Conservation (phyloP, 2,113 vertebrate species). For the Origma solitaria region DNA sequence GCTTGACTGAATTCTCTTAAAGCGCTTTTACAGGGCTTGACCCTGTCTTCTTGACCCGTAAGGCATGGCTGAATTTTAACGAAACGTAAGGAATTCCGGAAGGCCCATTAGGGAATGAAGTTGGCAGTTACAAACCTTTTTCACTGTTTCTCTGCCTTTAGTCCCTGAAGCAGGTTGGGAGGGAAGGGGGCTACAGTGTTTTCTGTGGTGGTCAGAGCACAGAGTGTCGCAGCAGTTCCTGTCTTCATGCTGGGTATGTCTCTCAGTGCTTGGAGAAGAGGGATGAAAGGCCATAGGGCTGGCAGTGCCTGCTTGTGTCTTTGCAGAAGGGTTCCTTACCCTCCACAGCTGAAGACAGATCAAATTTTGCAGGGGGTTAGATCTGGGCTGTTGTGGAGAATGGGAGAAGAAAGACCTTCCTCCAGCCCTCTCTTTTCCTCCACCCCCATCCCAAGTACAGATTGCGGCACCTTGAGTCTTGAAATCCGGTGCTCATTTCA, state of each 20-base stretch:
- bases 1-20: neutral
- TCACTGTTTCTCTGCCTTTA: neutral
- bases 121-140: neutral
- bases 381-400: neutral
- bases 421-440: neutral
- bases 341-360: neutral
- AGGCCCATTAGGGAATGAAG: neutral
- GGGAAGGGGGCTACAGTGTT: neutral
- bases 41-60: neutral
- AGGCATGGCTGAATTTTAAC: neutral
- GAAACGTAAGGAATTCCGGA: neutral
- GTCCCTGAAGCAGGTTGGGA: neutral
- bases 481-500: constrained; percentile 11
- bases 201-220: neutral
- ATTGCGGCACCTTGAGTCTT: neutral
- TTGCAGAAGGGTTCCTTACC: neutral
- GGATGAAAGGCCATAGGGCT: neutral
- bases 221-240: neutral
- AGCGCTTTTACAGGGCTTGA: neutral
- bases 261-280: neutral
- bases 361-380: neutral
- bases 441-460: neutral
- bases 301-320: neutral
- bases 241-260: neutral
- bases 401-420: neutral